phyloP scores from a whole-genome alignment of 2,113 vertebrate species.

The Labeo catla region DNA sequence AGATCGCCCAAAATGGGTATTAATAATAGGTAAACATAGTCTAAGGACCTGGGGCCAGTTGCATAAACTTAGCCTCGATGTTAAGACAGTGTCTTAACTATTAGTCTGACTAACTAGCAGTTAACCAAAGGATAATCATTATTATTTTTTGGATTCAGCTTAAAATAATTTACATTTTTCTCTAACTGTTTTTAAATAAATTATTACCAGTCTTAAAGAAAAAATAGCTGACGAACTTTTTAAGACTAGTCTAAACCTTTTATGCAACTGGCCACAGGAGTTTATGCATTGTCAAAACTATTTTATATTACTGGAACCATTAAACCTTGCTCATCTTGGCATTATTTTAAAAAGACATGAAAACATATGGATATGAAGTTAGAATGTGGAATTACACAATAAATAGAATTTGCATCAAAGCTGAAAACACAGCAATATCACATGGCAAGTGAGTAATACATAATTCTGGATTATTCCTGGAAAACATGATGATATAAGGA shows the following conservation, averaged over 20 bases:
- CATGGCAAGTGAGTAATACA: slow-evolving; percentile 6
- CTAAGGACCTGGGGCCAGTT: too few species aligned
- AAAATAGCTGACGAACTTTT: too few species aligned
- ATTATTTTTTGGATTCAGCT: too few species aligned
- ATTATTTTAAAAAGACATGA: background rate
- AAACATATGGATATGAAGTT: slow-evolving; percentile 3
- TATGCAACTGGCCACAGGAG: too few species aligned
- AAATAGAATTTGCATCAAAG: background rate
- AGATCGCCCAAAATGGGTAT: background rate
- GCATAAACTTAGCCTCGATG: too few species aligned
- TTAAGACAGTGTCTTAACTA: too few species aligned
- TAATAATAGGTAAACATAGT: background rate
- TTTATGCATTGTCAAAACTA: background rate
- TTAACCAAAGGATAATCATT: too few species aligned
- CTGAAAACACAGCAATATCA: background rate
- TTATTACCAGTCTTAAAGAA: too few species aligned
- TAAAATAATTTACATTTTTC: too few species aligned
- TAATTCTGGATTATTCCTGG: slow-evolving; percentile 2
- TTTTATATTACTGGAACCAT: background rate
- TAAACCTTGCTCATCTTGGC: background rate
- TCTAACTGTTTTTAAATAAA: too few species aligned
- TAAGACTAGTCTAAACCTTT: too few species aligned
- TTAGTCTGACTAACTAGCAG: too few species aligned
- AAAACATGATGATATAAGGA: slow-evolving; percentile 12
- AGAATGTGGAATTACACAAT: background rate